Percentiles rank a stretch among this genome's conserved stretches.
Evolutionary conservation across 2,888 invertebrate genomes (phyloP).

Genomic region (Acanthoscelides obtectus): DNA sequence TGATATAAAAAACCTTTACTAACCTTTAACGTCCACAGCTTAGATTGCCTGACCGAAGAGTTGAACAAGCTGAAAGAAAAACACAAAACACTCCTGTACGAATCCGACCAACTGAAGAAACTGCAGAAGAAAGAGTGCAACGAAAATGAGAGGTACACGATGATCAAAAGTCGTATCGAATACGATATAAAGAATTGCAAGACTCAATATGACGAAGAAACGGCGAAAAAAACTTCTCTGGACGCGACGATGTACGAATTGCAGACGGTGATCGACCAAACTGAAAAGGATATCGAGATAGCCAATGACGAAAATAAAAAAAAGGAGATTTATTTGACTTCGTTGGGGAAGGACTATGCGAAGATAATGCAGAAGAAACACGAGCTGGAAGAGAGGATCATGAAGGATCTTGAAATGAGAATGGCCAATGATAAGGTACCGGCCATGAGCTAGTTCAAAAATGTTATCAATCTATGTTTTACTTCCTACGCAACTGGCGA

Average conservation of each 20-base stretch:
- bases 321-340: conserved; percentile 17
- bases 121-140: conserved; percentile 61
- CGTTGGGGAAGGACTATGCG: conserved; percentile 46
- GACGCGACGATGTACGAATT: conserved; percentile 55
- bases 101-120: conserved; percentile 65
- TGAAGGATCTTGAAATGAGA: conserved; percentile 21
- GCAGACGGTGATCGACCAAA: conserved; percentile 48
- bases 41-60: conserved; percentile 58
- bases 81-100: conserved; percentile 40
- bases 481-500: no score
- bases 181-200: conserved; percentile 52
- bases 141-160: conserved; percentile 59
- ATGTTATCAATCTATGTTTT: no score
- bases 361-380: conserved; percentile 52
- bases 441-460: not conserved
- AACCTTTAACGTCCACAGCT: conserved; percentile 27
- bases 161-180: conserved; percentile 55
- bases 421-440: conserved; percentile 20
- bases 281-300: conserved; percentile 56
- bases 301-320: conserved; percentile 40
- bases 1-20: no score
- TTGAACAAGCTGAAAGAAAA: conserved; percentile 45
- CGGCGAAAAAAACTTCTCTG: conserved; percentile 49
- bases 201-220: conserved; percentile 52
- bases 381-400: conserved; percentile 56